Percentiles rank a stretch among this genome's conserved stretches.
These are phyloP conservation scores for Isoperla grammatica DNA, from an alignment of 2,888 invertebrate species.

Conservation along the genomic window DNA sequence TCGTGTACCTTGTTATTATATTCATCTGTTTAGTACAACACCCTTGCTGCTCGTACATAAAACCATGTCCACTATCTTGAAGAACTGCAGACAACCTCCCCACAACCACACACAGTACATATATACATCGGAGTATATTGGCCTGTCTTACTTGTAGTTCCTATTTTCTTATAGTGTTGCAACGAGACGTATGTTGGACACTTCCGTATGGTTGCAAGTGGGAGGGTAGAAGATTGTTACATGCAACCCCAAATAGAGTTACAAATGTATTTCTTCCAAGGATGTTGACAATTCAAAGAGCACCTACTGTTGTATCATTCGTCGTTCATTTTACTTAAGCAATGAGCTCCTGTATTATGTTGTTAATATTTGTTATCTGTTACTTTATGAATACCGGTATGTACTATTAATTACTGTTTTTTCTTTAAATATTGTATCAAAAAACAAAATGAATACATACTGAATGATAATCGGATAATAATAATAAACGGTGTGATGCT, in stretches of 20 bases:
- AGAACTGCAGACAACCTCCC: background rate
- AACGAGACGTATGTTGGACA: background rate
- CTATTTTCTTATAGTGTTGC: slow-evolving; percentile 12
- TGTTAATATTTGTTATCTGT: slow-evolving; percentile 12
- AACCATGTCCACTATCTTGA: background rate
- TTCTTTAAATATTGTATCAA: slow-evolving; percentile 17
- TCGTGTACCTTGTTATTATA: slow-evolving; percentile 22
- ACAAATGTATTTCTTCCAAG: no score
- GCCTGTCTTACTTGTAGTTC: slow-evolving; percentile 16
- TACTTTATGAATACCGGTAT: slow-evolving; percentile 13
- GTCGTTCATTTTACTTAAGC: background rate
- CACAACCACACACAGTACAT: background rate
- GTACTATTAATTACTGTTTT: slow-evolving; percentile 5
- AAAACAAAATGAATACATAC: slow-evolving; percentile 16
- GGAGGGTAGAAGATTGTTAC: background rate
- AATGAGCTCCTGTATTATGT: background rate
- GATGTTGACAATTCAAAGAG: no score
- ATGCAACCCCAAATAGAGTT: background rate
- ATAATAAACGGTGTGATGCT: slow-evolving; percentile 6
- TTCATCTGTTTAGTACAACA: slow-evolving; percentile 25
- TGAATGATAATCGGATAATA: slow-evolving; percentile 8
- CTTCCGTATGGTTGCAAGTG: background rate
- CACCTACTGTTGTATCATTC: no score
- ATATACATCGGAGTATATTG: slow-evolving; percentile 6
- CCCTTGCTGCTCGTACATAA: background rate